A percentile compares a stretch with the other conserved stretches of the same genome.
These are phyloP conservation scores for Idris sp. DNA, from an alignment of 1,140 invertebrate genomes.

Conservation along the genomic window DNA sequence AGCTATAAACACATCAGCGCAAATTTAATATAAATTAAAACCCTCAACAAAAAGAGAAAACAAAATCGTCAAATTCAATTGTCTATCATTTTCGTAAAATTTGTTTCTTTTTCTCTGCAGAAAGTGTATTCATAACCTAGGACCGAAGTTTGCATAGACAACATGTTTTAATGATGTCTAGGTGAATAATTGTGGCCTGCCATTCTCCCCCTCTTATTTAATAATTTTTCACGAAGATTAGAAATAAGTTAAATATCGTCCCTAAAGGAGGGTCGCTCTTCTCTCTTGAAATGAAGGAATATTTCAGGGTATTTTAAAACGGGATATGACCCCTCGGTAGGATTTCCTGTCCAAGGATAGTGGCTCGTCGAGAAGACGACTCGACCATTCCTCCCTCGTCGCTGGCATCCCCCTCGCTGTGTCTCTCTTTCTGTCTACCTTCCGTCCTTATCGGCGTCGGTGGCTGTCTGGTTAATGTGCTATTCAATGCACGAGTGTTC, in stretches of 20 bases:
- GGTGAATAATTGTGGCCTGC: too few relatives aligned
- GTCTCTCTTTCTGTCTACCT: constrained; percentile 44
- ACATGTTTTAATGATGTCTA: too few relatives aligned
- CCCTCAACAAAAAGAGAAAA: too few relatives aligned
- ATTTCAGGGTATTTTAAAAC: constrained; percentile 62
- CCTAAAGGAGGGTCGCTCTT: constrained; percentile 40
- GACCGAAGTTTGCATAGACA: too few relatives aligned
- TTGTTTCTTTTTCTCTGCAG: too few relatives aligned
- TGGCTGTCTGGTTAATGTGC: constrained; percentile 60
- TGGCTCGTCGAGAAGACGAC: constrained; percentile 57
- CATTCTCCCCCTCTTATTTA: constrained; percentile 24
- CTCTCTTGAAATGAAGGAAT: constrained; percentile 57
- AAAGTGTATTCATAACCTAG: too few relatives aligned
- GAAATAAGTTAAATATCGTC: constrained; percentile 53
- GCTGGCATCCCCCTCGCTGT: constrained; percentile 24
- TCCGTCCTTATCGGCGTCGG: constrained; percentile 47
- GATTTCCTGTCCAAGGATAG: constrained; percentile 64
- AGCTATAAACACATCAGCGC: not conserved
- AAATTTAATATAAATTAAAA: too few relatives aligned
- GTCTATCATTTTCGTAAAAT: too few relatives aligned
- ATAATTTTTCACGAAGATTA: constrained; percentile 43
- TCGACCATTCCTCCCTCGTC: constrained; percentile 43
- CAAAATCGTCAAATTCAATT: too few relatives aligned
- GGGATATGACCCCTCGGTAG: constrained; percentile 60
- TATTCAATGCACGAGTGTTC: constrained; percentile 66